Evolutionary conservation across 2,797 vertebrate genomes (phyloP).

Genomic region (Parotocinclus haroldoi): DNA sequence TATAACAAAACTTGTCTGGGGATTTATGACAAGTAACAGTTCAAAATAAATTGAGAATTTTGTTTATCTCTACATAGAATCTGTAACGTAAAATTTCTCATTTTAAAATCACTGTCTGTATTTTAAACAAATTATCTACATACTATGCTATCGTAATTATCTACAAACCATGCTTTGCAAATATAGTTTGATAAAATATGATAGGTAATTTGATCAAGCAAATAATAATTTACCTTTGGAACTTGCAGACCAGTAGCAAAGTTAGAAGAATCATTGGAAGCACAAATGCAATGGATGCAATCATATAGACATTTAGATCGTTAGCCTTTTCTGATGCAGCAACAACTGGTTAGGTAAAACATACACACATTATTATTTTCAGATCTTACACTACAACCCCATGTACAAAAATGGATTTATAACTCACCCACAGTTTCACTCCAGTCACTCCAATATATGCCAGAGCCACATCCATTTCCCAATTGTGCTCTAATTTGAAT

Average conservation of each 20-base stretch:
- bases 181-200: too few species aligned
- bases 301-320: background rate
- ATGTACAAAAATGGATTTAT: background rate
- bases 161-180: too few species aligned
- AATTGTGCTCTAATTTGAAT: constrained; percentile 11
- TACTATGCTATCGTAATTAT: background rate
- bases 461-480: too few species aligned
- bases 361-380: background rate
- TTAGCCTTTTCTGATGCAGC: background rate
- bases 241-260: constrained; percentile 36
- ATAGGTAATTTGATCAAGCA: background rate
- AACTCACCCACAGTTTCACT: constrained; percentile 15
- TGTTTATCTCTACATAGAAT: too few species aligned
- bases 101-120: too few species aligned
- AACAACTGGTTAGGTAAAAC: constrained; percentile 12
- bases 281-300: constrained; percentile 16
- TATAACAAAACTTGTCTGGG: too few species aligned
- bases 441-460: constrained; percentile 45
- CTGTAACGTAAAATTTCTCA: too few species aligned
- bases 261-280: constrained; percentile 41
- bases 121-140: too few species aligned
- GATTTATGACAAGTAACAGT: too few species aligned
- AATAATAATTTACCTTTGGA: constrained; percentile 30
- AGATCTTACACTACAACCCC: background rate
- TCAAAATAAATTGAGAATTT: too few species aligned